These are phyloP conservation scores for Platycheirus rosarum DNA, from an alignment of 2,888 invertebrate species.

Conservation along the genomic window DNA sequence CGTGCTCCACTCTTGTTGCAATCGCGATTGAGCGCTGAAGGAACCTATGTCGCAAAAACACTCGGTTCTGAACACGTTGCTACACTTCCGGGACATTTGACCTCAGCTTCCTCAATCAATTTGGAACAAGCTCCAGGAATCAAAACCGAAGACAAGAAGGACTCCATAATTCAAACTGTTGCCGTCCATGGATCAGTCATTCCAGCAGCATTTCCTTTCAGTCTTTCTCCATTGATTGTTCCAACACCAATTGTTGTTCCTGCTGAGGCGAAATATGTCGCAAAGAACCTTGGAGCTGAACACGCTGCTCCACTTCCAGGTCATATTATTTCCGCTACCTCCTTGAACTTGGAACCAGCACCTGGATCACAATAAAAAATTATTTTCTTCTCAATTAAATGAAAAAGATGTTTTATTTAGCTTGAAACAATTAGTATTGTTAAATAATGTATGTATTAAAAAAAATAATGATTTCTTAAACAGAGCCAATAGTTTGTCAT, in stretches of 20 bases:
- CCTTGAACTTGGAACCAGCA: conserved; percentile 3
- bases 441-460: too few relatives aligned
- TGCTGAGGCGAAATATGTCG: not conserved
- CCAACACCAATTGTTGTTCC: not conserved
- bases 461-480: too few relatives aligned
- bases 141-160: not conserved
- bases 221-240: not conserved
- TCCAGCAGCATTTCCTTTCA: not conserved
- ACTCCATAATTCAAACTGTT: not conserved
- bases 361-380: conserved; percentile 1
- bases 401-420: too few relatives aligned
- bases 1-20: not conserved
- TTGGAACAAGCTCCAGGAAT: conserved; percentile 9
- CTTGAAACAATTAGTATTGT: too few relatives aligned
- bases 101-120: conserved; percentile 1
- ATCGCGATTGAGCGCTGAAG: not conserved
- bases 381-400: too few relatives aligned
- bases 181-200: not conserved
- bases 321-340: not conserved
- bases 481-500: too few relatives aligned
- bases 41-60: not conserved
- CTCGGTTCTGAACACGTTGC: conserved; percentile 1
- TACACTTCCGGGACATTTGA: not conserved
- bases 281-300: not conserved
- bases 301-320: conserved; percentile 6